Evolutionary conservation across 2,888 invertebrate genomes (phyloP), one percentile per base, ranked within the genome.

Genomic region (Ditula angustiorana): DNA sequence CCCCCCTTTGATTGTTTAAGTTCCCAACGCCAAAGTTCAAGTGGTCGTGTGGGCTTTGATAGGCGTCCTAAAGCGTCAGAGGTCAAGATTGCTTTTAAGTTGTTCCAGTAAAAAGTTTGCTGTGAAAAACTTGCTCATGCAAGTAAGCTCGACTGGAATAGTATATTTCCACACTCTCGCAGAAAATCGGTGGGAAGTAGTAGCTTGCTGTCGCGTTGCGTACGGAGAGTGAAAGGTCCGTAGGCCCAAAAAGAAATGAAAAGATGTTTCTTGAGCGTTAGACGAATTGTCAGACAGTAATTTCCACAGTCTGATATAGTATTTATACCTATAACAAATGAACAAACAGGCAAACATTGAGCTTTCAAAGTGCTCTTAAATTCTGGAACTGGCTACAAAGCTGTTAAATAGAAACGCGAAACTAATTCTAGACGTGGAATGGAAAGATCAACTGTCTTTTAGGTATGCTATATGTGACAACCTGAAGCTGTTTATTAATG

Each of bases 351-450:
- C 41, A 19, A 41, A 41, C 19, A 19, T 8, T 19, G 41, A 50
- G 26, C 41, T 47, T 33, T 57, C 50, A 19, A 16, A 58, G 44
- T 44, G 11, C 52, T 63, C 50, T 50, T 19, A 24, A 30, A 44
- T 58, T 57, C 50, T 58, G 19, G 13, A 57, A 52, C 41, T 46
- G 24, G 53, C 58, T 52, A 30, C 47, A 64, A 47, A 64, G 53
- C 64, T 58, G 58, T 64, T 64, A 59, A 64, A 64, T 64, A 64
- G 64, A 59, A 64, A 64, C 58, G 58, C 35, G 37, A 64, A 64
- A 59, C 59, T 59, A 64, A 64, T 59, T 64, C 59, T 35, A 53
- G 59, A 23, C 47, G 53, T 53, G 28, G 37, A 64, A 59, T 44
- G 63, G 44, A 63, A 64, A 44, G 52, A 64, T 64, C 57, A 57